Evolutionary conservation across 2,888 invertebrate genomes (phyloP).

Genomic region (Pheosia tremula): DNA sequence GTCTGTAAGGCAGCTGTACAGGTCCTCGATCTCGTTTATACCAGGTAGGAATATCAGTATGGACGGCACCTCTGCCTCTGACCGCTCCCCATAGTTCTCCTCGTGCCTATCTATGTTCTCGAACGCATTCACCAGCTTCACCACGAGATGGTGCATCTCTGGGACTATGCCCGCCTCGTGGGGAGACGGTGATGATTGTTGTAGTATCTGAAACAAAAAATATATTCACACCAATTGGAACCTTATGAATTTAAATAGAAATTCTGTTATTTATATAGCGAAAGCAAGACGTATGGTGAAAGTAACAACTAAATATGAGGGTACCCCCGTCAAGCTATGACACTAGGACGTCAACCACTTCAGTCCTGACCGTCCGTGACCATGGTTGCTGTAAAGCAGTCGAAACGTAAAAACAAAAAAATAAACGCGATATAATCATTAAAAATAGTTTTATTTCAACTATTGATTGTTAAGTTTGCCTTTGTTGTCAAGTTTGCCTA

Average conservation of each 20-base stretch:
- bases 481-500: too few species aligned
- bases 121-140: slow-evolving; percentile 86
- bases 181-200: slow-evolving; percentile 59
- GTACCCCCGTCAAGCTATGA: too few species aligned
- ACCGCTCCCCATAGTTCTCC: slow-evolving; percentile 52
- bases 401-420: too few species aligned
- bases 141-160: slow-evolving; percentile 85
- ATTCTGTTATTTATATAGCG: background rate
- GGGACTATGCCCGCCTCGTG: slow-evolving; percentile 83
- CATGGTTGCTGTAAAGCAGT: too few species aligned
- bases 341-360: too few species aligned
- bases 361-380: too few species aligned
- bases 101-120: slow-evolving; percentile 86
- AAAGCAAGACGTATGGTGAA: too few species aligned
- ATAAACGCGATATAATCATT: too few species aligned
- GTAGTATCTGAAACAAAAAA: slow-evolving; percentile 65
- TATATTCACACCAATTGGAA: background rate
- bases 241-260: background rate
- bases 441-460: too few species aligned
- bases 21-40: slow-evolving; percentile 91
- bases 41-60: slow-evolving; percentile 96
- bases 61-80: slow-evolving; percentile 78
- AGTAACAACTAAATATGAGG: too few species aligned
- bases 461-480: too few species aligned
- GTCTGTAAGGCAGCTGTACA: slow-evolving; percentile 77